Evolutionary conservation across 2,888 invertebrate genomes (phyloP), one percentile per base, ranked within the genome.

Genomic region (Gordius sp.): DNA sequence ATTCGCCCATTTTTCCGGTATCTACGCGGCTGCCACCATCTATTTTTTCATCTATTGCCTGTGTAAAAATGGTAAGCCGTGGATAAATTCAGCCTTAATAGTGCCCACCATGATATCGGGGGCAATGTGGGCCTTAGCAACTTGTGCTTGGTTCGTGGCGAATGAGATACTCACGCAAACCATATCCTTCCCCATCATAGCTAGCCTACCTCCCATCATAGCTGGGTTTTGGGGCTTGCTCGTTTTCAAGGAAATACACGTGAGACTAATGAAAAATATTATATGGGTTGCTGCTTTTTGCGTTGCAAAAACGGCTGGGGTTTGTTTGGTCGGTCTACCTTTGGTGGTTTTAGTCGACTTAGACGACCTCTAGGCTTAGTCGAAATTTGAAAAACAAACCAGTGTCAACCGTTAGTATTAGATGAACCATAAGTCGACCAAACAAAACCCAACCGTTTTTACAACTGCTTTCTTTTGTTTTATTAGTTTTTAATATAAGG

Each of bases 141-240:
- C 69, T n/a, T 63, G 67, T 2, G 64, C 66, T 33, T 74, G 71
- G 66, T 72, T 73, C 63, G 63, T 73, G 16, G 72, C 73, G 26
- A 73, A 73, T 63, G 65, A 68, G 58, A 63, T 64, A 1, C 64
- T 73, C 26, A 69, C 69, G 1, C 69, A 71, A 60, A 64, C 71
- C n/a, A 68, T 72, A 57, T 67, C 69, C 24, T 73, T 71, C 60
- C 73, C 73, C 16, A 71, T 73, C 53, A 66, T 72, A 16, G 67
- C 71, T 23, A 68, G 71, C 25, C 63, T 64, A 41, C 55, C 55
- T 8, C 55, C 55, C 4, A 25, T 54, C 55, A 47, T 47, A n/a
- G 47, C 47, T 4, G 47, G 47, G 16, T 20, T 47, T 20, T 47
- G 47, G 47, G 47, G n/a, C 47, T 23, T 47, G 13, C 20, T 47